Base-by-base conservation (phyloP, 1,140 invertebrate genomes). In the Bombus ignitus region DNA sequence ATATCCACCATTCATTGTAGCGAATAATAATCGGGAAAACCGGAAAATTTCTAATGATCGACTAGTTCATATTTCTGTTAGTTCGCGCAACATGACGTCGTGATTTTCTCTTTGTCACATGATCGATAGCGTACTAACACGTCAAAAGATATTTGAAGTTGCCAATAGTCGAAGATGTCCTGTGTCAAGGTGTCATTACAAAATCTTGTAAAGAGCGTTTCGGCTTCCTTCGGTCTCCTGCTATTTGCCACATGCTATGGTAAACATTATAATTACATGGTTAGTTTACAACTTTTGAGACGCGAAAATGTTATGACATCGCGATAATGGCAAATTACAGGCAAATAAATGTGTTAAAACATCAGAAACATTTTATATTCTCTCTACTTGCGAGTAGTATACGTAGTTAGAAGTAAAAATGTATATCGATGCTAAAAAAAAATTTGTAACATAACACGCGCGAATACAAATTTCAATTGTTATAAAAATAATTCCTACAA, bases 251-350 rank as follows among this genome's bases (percentile, higher is more conserved):
- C 44, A 22, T 5, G 35, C 28, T 53, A 70, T 13, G 9, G 28
- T 57, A 77, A 66, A 35, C 18, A n/a, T 42, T 59, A 44, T 44
- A 74, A 68, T 85, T 81, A 74, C 6, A 66, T 70, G 59, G 53
- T 42, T 32, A 37, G 47, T 79, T 84, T 79, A 79, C 37, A 13
- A 28, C 39, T 37, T 47, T 44, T 1, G 18, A 65, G 39, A 77
- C 39, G 28, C 15, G 72, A 68, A 39, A 57, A 83, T 32, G 12
- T n/a, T 18, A 12, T n/a, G 44, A 47, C 59, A 35, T 37, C 6
- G 15, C 39, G 22, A 83, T 74, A 53, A 77, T 77, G 65, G 8
- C 25, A 39, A 65, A 44, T 47, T 25, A 12, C 13, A 3, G 68
- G 44, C 44, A n/a, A 80, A 39, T 3, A 28, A 37, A 81, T 57